Percentiles rank a stretch among this genome's conserved stretches.
Conservation (phyloP, 2,113 vertebrate genomes). For the Gnathonemus longibarbis region DNA sequence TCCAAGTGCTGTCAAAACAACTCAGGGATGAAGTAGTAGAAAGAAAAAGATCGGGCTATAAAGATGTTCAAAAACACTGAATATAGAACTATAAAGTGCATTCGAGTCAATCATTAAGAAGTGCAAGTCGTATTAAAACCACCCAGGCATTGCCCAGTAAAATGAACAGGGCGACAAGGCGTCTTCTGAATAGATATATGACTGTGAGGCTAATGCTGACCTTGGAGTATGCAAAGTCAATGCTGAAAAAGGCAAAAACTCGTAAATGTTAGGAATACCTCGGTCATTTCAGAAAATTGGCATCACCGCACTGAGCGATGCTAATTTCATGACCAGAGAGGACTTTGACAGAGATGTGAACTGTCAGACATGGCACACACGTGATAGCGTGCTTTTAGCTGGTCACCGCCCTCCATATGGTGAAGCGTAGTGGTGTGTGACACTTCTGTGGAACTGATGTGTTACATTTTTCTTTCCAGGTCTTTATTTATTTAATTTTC, state of each 20-base stretch:
- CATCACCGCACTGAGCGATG: not conserved
- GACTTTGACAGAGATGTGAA: not conserved
- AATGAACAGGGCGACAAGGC: not conserved
- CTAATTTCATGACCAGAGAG: not conserved
- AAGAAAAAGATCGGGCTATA: not conserved
- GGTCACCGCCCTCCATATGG: not conserved
- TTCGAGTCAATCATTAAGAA: not conserved
- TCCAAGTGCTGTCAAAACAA: conserved; percentile 3
- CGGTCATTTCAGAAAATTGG: not conserved
- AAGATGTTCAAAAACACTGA: not conserved
- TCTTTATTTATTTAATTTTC: not conserved
- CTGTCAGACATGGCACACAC: not conserved
- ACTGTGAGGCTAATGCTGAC: not conserved
- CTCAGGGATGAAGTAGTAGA: not conserved
- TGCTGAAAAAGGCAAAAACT: not conserved
- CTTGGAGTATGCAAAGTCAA: not conserved
- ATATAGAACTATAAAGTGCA: not conserved
- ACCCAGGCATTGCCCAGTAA: not conserved
- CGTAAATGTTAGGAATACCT: not conserved
- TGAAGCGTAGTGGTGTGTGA: not conserved
- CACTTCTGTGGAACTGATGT: not conserved
- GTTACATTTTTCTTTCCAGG: not conserved
- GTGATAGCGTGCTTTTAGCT: not conserved
- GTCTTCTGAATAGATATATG: not conserved
- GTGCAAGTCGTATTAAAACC: not conserved